phyloP scores from a whole-genome alignment of 2,797 vertebrate genomes.

The Dendrocincla tyrannina region DNA sequence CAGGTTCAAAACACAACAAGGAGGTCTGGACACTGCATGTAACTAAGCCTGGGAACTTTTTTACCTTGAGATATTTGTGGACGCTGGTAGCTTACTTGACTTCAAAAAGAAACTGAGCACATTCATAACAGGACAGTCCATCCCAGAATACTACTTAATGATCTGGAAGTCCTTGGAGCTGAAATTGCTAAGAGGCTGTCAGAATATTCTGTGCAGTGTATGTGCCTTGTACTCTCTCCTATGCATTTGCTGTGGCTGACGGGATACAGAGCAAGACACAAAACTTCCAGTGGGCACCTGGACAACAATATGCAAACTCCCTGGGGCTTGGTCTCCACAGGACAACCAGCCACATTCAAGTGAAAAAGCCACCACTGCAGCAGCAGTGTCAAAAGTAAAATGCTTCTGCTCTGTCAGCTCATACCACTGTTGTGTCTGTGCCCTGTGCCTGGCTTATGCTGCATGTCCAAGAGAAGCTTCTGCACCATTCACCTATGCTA shows the following conservation, averaged over 20 bases:
- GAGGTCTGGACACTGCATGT: background rate
- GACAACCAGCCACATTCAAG: background rate
- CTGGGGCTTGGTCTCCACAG: background rate
- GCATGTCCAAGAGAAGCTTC: background rate
- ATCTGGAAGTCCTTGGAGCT: background rate
- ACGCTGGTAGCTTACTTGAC: background rate
- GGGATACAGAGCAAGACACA: background rate
- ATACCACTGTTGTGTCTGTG: background rate
- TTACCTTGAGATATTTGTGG: background rate
- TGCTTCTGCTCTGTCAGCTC: background rate
- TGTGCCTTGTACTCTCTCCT: background rate
- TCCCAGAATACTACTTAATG: background rate
- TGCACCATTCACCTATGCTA: background rate
- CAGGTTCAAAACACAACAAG: background rate
- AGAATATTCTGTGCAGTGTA: background rate
- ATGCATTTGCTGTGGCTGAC: rapidly evolving
- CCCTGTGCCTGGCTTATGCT: background rate
- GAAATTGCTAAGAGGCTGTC: background rate
- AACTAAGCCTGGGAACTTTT: background rate
- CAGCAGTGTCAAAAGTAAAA: background rate
- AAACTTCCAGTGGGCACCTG: background rate
- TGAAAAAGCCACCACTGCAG: background rate
- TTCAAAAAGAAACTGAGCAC: background rate
- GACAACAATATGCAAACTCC: background rate
- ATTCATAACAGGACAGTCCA: background rate